phyloP scores from a whole-genome alignment of 2,888 invertebrate genomes.

The Rotaria socialis region DNA sequence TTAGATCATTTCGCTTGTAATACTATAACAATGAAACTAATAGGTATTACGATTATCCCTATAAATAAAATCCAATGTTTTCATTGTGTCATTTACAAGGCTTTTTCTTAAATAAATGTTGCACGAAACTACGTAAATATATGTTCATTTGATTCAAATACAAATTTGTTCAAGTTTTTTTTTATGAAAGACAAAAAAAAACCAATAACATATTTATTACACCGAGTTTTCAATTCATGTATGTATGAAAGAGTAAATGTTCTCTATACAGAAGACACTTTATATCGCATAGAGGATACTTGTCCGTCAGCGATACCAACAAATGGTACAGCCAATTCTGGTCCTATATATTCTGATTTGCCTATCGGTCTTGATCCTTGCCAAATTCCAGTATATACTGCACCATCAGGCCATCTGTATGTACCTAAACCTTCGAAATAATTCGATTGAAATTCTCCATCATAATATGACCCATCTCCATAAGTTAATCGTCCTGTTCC shows the following conservation, averaged over 20 bases:
- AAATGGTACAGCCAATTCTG: conserved; percentile 22
- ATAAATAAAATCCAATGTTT: too few species aligned
- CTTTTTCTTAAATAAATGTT: background rate
- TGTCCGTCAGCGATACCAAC: conserved; percentile 3
- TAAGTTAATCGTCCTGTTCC: conserved; percentile 11
- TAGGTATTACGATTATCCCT: background rate
- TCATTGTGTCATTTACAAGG: background rate
- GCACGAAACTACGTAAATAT: background rate
- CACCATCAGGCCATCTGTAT: conserved; percentile 24
- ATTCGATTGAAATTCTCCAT: conserved; percentile 11
- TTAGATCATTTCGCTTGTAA: background rate
- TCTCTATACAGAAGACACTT: background rate
- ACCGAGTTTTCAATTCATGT: conserved; percentile 2
- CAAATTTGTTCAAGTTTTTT: too few species aligned
- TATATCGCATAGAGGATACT: background rate
- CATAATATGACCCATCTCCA: background rate
- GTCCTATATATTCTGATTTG: conserved; percentile 22
- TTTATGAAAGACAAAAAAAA: background rate
- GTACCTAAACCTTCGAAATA: conserved; percentile 29
- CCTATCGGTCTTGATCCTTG: background rate
- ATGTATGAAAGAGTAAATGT: background rate
- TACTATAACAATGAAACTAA: background rate
- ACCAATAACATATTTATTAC: background rate
- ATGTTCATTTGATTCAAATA: too few species aligned
- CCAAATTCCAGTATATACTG: background rate